Base-by-base conservation (phyloP, 2,797 vertebrate species). In the Neostethus bicornis region DNA sequence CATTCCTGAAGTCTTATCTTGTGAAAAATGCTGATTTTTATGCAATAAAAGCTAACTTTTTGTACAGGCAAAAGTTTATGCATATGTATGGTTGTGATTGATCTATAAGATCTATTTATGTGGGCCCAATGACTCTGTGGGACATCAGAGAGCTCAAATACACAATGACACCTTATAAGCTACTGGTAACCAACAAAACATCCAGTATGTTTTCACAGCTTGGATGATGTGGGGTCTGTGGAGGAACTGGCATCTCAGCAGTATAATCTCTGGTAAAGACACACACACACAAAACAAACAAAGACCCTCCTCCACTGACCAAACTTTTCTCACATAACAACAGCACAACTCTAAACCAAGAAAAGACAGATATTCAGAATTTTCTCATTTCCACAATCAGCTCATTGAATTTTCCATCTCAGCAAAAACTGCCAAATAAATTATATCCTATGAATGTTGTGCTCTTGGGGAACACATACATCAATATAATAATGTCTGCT, bases 181-280 rank as follows among this genome's bases (percentile, higher is more conserved):
- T 89, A 92, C 92, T 83, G 87, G 91, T 92, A 92, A 91, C 90
- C 93, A 92, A 93, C 93, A 96, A 94, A n/a, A 95, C 91, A 90
- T 87, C 70, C 86, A 26, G 58, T 86, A 52, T 96, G 94, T 97
- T 97, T 96, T 94, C 91, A 95, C 95, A 96, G 95, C 95, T 96
- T 95, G 91, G 77, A 88, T 93, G 93, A 93, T 79, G 71, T 67
- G 76, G 80, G 78, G 77, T 84, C 77, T 79, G 69, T 50, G 71
- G 92, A 84, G 93, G 93, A 92, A 90, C 83, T 86, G 84, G 90
- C 90, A 93, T 94, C 93, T 91, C 90, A 91, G 89, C 89, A 92
- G 93, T 90, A 87, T 90, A 86, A 83, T 73, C 89, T 91, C 86
- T 85, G 83, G 86, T 54, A 51, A 32, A 67, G 32, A 70, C 66